Base-by-base conservation (phyloP, 2,888 invertebrate genomes). In the Glaucopsyche alexis region DNA sequence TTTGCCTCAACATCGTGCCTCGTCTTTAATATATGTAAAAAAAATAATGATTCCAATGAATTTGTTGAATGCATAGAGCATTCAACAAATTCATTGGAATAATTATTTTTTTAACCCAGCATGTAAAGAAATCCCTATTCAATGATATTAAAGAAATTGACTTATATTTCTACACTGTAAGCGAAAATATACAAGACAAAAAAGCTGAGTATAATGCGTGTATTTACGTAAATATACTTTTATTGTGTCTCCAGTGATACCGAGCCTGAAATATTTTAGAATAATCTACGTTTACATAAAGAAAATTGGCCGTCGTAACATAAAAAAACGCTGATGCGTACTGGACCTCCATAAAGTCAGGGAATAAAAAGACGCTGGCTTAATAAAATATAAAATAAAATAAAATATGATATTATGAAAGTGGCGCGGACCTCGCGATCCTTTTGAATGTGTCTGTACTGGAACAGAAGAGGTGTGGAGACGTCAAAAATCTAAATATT, bases 311-410 rank as follows among this genome's bases (percentile, higher is more conserved):
- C 47, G 45, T 71, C 72, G 75, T 78, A 77, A 77, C 74, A 84
- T 83, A 79, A 79, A 79, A 81, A 85, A 84, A 81, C 82, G 84
- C 85, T 84, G 85, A 85, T 82, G 79, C 81, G 75, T 73, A 75
- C 70, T 77, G 81, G 79, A 82, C 81, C 81, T 82, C 80, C 83
- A 85, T 88, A 87, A 88, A 87, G 89, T 82, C 86, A 83, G 78
- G 80, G 83, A 88, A 87, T 90, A 90, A 90, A 91, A 91, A 90
- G 90, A 90, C 86, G 85, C 83, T 79, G 85, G 84, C 88, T 87
- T 91, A 90, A 90, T 90, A 90, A 90, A 91, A 88, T 90, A 90
- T 91, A 89, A 89, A 90, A 90, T 89, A 89, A 89, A 90, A 90
- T 89, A 89, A 90, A 89, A 90, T 89, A 91, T 90, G 90, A 87